phyloP scores from a whole-genome alignment of 1,140 invertebrate species.

The Caenorhabditis latens region DNA sequence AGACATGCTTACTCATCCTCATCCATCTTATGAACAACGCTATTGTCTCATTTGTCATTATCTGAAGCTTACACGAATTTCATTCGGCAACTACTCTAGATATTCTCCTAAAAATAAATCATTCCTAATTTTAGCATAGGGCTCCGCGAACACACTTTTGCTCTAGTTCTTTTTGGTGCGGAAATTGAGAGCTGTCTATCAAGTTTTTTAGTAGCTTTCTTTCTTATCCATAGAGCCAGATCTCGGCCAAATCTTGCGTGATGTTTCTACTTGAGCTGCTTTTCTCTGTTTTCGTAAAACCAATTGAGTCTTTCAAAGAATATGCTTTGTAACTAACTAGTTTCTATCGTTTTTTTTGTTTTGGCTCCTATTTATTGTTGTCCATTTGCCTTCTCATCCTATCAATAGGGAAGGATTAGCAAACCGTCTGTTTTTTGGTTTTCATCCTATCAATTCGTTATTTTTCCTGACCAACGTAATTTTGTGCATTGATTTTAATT shows the following conservation, averaged over 20 bases:
- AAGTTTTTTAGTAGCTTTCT: conserved; percentile 2
- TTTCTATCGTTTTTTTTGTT: background rate
- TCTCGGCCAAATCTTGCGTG: background rate
- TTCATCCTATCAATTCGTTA: background rate
- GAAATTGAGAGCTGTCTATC: conserved; percentile 27
- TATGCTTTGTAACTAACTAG: background rate
- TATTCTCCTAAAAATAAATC: background rate
- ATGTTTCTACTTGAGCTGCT: background rate
- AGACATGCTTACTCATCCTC: background rate
- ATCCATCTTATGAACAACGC: background rate
- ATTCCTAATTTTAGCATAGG: background rate
- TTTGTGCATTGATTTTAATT: background rate
- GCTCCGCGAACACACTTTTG: conserved; percentile 1
- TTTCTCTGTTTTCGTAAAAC: background rate
- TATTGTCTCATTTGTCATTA: background rate
- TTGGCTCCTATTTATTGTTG: background rate
- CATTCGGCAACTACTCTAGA: too few species aligned
- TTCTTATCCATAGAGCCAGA: background rate
- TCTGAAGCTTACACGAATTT: too few species aligned
- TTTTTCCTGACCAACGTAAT: background rate
- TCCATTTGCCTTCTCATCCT: background rate
- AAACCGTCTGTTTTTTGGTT: background rate
- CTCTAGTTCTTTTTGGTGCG: background rate
- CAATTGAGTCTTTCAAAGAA: background rate
- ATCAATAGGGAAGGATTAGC: conserved; percentile 1